These are phyloP conservation scores for Napeogenes sylphis DNA, from an alignment of 2,888 invertebrate species.

Conservation along the genomic window DNA sequence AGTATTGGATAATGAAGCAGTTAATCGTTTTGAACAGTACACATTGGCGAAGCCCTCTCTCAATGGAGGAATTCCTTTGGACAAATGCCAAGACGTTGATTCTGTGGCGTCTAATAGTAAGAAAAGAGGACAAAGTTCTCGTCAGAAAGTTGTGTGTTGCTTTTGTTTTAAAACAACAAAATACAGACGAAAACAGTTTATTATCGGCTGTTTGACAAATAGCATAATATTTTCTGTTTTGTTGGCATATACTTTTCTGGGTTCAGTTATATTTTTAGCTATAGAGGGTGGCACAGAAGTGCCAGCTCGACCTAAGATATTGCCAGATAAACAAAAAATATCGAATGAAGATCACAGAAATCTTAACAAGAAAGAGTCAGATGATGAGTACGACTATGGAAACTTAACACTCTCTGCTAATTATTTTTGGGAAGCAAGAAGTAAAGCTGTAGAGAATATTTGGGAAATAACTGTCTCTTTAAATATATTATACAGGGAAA, in stretches of 20 bases:
- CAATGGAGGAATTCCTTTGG: conserved; percentile 74
- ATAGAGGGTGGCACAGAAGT: conserved; percentile 85
- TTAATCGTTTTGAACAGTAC: conserved; percentile 73
- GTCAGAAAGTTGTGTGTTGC: conserved; percentile 75
- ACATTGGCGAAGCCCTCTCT: conserved; percentile 70
- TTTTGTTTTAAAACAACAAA: conserved; percentile 77
- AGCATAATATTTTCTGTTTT: conserved; percentile 88
- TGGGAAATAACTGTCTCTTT: conserved; percentile 93
- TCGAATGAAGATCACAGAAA: conserved; percentile 69
- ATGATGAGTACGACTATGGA: conserved; percentile 63
- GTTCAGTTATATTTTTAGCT: conserved; percentile 89
- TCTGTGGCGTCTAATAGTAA: conserved; percentile 72
- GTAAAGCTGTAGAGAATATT: conserved; percentile 88
- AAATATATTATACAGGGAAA: conserved; percentile 92
- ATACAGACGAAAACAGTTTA: conserved; percentile 78
- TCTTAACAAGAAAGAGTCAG: conserved; percentile 56
- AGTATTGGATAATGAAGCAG: conserved; percentile 72
- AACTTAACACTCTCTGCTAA: conserved; percentile 67
- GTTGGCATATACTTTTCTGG: conserved; percentile 86
- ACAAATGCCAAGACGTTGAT: conserved; percentile 75
- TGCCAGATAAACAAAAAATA: conserved; percentile 72
- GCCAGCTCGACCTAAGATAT: conserved; percentile 69
- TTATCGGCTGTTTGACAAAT: conserved; percentile 87
- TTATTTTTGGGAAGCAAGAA: conserved; percentile 73
- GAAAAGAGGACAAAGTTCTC: conserved; percentile 68